Conservation (phyloP, 1,140 invertebrate genomes). For the Orchesella cincta region DNA sequence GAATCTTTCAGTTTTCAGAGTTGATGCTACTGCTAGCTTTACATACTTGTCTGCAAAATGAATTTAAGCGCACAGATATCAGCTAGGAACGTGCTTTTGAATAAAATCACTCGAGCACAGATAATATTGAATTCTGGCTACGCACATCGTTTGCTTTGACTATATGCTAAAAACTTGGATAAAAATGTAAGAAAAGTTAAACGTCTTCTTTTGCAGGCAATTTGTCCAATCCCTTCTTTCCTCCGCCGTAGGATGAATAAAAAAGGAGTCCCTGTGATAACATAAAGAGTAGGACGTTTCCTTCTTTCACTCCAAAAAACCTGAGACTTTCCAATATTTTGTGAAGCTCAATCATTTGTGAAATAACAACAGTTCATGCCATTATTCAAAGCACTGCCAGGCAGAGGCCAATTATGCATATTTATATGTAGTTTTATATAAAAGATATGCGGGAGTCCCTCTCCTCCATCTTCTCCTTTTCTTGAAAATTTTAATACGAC, state of each 20-base stretch:
- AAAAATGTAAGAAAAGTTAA: neutral
- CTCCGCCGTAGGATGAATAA: no score
- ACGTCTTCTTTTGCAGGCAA: conserved; percentile 4
- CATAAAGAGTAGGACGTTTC: no score
- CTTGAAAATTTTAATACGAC: neutral
- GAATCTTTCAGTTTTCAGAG: neutral
- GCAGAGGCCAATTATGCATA: neutral
- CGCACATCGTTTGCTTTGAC: neutral
- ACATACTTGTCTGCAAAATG: no score
- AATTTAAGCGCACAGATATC: neutral
- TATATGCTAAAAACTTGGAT: neutral
- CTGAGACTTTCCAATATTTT: neutral
- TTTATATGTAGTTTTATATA: neutral
- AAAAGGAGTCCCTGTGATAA: no score
- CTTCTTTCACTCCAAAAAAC: neutral
- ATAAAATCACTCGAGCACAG: neutral
- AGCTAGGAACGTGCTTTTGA: neutral
- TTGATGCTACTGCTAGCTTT: no score
- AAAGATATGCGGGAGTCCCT: no score
- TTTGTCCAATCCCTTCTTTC: neutral
- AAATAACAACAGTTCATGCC: conserved; percentile 52
- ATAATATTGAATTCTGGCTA: conserved; percentile 1
- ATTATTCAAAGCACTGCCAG: conserved; percentile 38
- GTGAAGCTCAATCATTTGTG: conserved; percentile 48
- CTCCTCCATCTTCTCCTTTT: no score